These are phyloP conservation scores for Electrona antarctica DNA, from an alignment of 2,113 vertebrate species.

Conservation along the genomic window DNA sequence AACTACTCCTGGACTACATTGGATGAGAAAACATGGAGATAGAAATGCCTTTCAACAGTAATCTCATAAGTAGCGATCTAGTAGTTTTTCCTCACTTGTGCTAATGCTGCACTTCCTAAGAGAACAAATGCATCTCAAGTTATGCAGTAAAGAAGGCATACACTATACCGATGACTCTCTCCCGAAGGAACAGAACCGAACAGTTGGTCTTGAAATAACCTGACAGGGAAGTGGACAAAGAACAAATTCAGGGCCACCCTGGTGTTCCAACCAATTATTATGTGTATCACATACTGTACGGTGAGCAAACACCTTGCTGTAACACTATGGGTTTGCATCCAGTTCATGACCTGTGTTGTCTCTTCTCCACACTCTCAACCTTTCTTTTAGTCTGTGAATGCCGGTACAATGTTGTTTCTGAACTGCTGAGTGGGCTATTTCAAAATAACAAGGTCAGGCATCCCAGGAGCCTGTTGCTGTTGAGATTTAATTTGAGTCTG, in stretches of 20 bases:
- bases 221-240: too few relatives aligned
- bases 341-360: slow-evolving; percentile 5
- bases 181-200: neutral
- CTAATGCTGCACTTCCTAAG: neutral
- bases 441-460: slow-evolving; percentile 37
- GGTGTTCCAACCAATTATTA: too few relatives aligned
- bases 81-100: neutral
- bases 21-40: neutral
- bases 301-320: too few relatives aligned
- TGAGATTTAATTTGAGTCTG: slow-evolving; percentile 8
- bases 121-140: slow-evolving; percentile 4
- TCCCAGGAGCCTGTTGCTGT: slow-evolving; percentile 45
- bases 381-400: slow-evolving; percentile 5
- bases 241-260: too few relatives aligned
- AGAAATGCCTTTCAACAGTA: neutral
- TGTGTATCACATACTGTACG: too few relatives aligned
- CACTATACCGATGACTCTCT: too few relatives aligned
- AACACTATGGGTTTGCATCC: too few relatives aligned
- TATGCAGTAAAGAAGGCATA: too few relatives aligned
- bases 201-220: too few relatives aligned
- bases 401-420: slow-evolving; percentile 1
- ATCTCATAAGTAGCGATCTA: slow-evolving; percentile 4
- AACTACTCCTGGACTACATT: slow-evolving; percentile 7
- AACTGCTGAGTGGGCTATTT: slow-evolving; percentile 41
- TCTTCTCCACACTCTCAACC: neutral